Base-by-base conservation (phyloP, 2,797 vertebrate species). In the Sebastiscus tertius region DNA sequence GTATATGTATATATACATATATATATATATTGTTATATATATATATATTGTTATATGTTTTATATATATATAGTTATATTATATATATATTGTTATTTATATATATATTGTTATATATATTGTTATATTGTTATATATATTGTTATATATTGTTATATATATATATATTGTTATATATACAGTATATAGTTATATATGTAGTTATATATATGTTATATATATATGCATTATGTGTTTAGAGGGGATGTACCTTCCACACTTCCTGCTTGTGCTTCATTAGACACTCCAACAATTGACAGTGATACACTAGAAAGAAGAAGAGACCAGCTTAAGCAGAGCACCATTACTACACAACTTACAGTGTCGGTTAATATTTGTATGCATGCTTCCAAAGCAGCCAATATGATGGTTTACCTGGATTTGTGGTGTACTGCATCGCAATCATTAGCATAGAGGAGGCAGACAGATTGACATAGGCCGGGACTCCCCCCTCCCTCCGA, bases 211-310 rank as follows among this genome's bases (percentile, higher is more conserved):
- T 26, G 3, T 26, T 34, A 4, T 39, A 13, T 31, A 49, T 14
- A 59, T 68, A 5, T 72, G 13, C 2, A 33, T 69, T 13, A 11
- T 77, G 29, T 56, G 13, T 71, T 46, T 59, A 56, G 29, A 52
- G 26, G 20, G 54, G 67, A 94, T 94, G 93, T 98, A 99, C 99
- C 97, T 99, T 99, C 99, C 99, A 99, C 76, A 99, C 98, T 97
- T 99, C 99, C 93, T 99, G 99, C 87, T 99, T 99, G 93, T 99
- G 97, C 93, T 99, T 99, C 99, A 99, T 99, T 79, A 99, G 97
- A 92, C 99, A 99, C 94, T 99, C 99, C 96, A 99, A 84, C 92
- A 99, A 95, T 64, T 99, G 99, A 95, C 99, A 99, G 93, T 99
- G 99, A 95, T 99, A 99, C 42, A 99, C 99, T 99, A 86, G 76